These are phyloP conservation scores for Hermaeophaga mercurialis DNA, from an alignment of 2,888 invertebrate species.

Conservation along the genomic window DNA sequence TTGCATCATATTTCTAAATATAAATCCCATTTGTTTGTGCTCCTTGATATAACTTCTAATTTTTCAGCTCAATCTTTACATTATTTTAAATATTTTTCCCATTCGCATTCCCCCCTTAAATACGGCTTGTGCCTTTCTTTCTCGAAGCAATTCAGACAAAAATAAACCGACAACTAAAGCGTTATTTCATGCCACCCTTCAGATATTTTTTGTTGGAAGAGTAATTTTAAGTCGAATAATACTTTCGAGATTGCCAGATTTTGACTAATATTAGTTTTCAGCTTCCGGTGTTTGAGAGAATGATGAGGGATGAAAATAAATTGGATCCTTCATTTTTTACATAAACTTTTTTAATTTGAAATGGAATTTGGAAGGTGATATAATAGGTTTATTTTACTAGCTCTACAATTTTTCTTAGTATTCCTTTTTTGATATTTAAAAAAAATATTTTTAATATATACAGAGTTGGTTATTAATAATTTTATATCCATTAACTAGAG, in stretches of 20 bases:
- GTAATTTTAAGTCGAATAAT: conserved; percentile 51
- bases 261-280: conserved; percentile 45
- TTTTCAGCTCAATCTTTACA: conserved; percentile 50
- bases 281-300: conserved; percentile 37
- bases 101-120: conserved; percentile 25
- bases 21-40: conserved; percentile 35
- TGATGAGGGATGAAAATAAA: conserved; percentile 31
- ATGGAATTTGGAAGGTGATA: too few relatives aligned
- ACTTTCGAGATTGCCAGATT: conserved; percentile 43
- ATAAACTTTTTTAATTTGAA: not conserved
- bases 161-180: conserved; percentile 48
- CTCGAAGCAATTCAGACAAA: conserved; percentile 48
- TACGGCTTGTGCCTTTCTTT: conserved; percentile 29
- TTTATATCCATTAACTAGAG: too few relatives aligned
- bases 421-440: too few relatives aligned
- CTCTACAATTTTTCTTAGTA: too few relatives aligned
- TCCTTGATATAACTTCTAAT: conserved; percentile 35
- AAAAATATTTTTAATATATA: too few relatives aligned
- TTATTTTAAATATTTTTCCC: conserved; percentile 46
- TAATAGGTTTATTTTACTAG: too few relatives aligned
- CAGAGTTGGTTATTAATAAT: too few relatives aligned
- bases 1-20: too few relatives aligned
- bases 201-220: conserved; percentile 44
- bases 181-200: conserved; percentile 47
- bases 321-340: conserved; percentile 19